Evolutionary conservation across 2,888 invertebrate species (phyloP).

Genomic region (Cephalotes varians): DNA sequence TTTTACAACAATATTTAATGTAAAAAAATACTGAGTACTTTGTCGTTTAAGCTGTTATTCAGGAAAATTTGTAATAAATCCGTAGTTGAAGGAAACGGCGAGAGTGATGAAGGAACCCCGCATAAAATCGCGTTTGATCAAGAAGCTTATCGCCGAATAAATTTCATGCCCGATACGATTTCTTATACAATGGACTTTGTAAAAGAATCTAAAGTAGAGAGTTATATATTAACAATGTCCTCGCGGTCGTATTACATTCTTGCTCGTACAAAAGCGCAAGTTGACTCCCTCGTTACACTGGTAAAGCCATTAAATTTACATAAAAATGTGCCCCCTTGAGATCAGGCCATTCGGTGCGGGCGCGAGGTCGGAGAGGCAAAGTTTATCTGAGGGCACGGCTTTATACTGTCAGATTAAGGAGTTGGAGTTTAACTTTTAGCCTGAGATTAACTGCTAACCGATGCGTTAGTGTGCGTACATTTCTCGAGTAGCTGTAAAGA

Average conservation of each 20-base stretch:
- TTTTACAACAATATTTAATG: not conserved
- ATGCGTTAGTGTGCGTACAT: conserved; percentile 30
- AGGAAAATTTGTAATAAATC: not conserved
- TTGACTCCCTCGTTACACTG: conserved; percentile 63
- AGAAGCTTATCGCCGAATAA: conserved; percentile 59
- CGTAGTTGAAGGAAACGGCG: not conserved
- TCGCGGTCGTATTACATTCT: conserved; percentile 66
- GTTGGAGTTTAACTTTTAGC: conserved; percentile 37
- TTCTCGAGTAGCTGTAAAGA: conserved; percentile 2
- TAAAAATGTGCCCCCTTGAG: conserved; percentile 66
- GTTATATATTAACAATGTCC: conserved; percentile 46
- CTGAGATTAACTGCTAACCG: conserved; percentile 43
- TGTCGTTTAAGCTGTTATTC: not conserved
- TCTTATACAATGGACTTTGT: conserved; percentile 68
- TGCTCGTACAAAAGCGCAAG: conserved; percentile 63
- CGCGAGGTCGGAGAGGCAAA: conserved; percentile 39
- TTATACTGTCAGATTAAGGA: conserved; percentile 50
- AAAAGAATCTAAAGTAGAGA: conserved; percentile 59
- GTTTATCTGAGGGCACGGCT: conserved; percentile 40
- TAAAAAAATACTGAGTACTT: not conserved
- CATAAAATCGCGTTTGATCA: conserved; percentile 43
- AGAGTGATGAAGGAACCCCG: not conserved
- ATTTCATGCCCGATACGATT: conserved; percentile 57
- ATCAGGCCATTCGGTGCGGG: conserved; percentile 47
- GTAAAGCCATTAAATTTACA: conserved; percentile 71